Conservation (phyloP, 2,113 vertebrate species). For the Sitta europaea region DNA sequence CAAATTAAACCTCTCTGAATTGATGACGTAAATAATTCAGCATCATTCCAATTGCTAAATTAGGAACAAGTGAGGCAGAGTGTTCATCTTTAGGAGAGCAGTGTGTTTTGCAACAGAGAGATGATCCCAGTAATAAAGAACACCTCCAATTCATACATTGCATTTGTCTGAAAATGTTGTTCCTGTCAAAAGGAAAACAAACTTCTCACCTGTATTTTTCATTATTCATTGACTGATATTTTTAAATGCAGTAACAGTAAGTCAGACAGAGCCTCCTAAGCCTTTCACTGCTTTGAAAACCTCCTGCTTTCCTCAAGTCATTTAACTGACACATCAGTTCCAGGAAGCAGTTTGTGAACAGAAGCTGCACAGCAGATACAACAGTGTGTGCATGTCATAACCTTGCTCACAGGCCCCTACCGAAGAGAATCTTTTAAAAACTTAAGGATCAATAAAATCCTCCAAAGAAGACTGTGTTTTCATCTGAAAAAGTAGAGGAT, state of each 20-base stretch:
- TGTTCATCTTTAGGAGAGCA: neutral
- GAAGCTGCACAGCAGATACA: neutral
- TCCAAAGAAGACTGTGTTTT: neutral
- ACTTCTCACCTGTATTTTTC: neutral
- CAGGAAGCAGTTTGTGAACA: neutral
- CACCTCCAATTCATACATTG: neutral
- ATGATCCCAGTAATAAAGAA: neutral
- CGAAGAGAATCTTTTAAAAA: neutral
- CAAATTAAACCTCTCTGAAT: slow-evolving; percentile 35
- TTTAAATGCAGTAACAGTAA: neutral
- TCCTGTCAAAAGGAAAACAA: neutral
- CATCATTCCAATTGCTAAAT: neutral
- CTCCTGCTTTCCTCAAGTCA: neutral
- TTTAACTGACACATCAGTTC: neutral
- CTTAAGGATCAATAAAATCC: neutral
- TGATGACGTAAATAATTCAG: slow-evolving; percentile 16
- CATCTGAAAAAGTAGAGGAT: neutral
- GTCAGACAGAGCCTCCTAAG: neutral
- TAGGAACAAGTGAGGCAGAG: neutral
- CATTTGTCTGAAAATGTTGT: neutral
- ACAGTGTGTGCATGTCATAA: neutral
- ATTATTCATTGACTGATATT: neutral
- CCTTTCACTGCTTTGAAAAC: neutral
- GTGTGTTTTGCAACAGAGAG: neutral
- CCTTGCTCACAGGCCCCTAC: neutral